A percentile compares a stretch with the other conserved stretches of the same genome.
Conservation (phyloP, 2,113 vertebrate species). For the Acanthisitta chloris region DNA sequence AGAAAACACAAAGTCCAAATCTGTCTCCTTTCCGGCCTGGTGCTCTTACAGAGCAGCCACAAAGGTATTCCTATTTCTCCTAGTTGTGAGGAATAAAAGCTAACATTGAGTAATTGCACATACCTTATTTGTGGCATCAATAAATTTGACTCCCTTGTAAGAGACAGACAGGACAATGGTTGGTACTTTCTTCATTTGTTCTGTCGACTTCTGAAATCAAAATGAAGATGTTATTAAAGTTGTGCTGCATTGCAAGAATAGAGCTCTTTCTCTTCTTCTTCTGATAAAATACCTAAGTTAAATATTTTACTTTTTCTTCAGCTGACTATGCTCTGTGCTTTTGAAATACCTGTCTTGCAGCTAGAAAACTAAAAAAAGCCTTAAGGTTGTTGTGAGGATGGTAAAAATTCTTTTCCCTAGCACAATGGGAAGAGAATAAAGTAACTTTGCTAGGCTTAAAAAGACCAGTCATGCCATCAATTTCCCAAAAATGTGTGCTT, state of each 20-base stretch:
- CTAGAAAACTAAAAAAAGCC: background rate
- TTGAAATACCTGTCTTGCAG: background rate
- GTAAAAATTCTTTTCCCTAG: background rate
- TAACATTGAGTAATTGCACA: background rate
- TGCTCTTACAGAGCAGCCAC: background rate
- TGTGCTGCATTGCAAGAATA: background rate
- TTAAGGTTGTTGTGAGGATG: background rate
- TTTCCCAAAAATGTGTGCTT: background rate
- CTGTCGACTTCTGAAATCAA: slow-evolving; percentile 92
- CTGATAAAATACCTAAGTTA: slow-evolving; percentile 12
- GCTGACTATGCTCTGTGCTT: background rate
- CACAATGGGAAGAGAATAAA: background rate
- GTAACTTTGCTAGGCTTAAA: background rate
- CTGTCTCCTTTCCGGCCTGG: background rate
- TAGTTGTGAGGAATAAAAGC: background rate
- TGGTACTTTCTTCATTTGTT: slow-evolving; percentile 99
- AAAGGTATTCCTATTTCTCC: background rate
- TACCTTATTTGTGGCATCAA: slow-evolving; percentile 99
- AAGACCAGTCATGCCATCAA: background rate
- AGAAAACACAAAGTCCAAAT: background rate
- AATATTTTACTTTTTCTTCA: slow-evolving; percentile 6
- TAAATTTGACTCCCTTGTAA: slow-evolving; percentile 99
- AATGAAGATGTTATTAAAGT: slow-evolving; percentile 57
- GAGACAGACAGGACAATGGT: slow-evolving; percentile 97
- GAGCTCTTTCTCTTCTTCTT: background rate